Percentiles rank a stretch among this genome's conserved stretches.
These are phyloP conservation scores for Blera fallax DNA, from an alignment of 2,888 invertebrate species.

Conservation along the genomic window DNA sequence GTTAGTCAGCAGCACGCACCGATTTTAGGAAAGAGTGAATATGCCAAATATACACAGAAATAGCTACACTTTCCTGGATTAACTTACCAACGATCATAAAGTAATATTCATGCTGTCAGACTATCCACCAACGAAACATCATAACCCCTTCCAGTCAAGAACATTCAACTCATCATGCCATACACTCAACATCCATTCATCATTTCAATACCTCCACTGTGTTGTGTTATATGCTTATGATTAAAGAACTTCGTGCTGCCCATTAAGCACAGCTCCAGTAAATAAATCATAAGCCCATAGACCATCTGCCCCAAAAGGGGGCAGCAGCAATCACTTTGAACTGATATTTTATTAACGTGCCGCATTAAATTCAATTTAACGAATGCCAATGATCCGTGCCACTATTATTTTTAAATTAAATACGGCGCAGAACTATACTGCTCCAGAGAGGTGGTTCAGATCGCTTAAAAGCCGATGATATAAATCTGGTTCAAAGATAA, in stretches of 20 bases:
- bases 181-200: constrained; percentile 34
- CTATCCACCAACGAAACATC: not conserved
- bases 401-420: constrained; percentile 68
- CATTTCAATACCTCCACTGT: constrained; percentile 47
- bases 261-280: constrained; percentile 47
- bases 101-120: not conserved
- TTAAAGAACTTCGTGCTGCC: constrained; percentile 64
- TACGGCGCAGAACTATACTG: constrained; percentile 12
- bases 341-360: constrained; percentile 70
- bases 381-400: constrained; percentile 61
- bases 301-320: constrained; percentile 37
- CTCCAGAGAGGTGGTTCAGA: constrained; percentile 10
- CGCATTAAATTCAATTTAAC: constrained; percentile 70
- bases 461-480: constrained; percentile 45
- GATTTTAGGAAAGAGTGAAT: not conserved
- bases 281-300: constrained; percentile 51
- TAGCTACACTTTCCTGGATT: not conserved
- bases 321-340: constrained; percentile 63
- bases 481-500: constrained; percentile 57
- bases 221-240: constrained; percentile 14
- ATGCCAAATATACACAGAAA: not conserved
- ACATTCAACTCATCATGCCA: constrained; percentile 47
- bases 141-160: constrained; percentile 9
- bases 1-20: not conserved
- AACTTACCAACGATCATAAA: not conserved